phyloP scores from a whole-genome alignment of 2,113 vertebrate species.

The Brevimyrus niger region DNA sequence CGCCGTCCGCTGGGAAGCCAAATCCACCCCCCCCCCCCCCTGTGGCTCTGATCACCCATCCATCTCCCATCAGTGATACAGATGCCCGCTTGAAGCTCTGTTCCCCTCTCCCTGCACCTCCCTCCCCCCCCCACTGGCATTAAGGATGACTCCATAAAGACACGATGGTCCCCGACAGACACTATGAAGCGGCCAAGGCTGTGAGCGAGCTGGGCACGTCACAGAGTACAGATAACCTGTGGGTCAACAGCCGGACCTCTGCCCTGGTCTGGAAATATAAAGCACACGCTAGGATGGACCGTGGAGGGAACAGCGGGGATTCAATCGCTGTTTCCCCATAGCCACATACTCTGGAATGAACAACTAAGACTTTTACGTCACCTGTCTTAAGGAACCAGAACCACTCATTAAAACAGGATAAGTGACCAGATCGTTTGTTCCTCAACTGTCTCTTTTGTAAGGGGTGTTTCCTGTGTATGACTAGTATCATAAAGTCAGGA shows the following conservation, averaged over 20 bases:
- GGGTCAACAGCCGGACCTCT: background rate
- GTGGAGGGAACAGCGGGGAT: background rate
- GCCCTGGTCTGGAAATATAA: background rate
- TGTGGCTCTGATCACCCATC: slow-evolving; percentile 32
- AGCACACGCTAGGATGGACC: background rate
- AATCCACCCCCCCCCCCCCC: background rate
- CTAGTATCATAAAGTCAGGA: background rate
- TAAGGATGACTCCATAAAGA: slow-evolving; percentile 40
- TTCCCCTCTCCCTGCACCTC: background rate
- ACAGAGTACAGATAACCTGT: background rate
- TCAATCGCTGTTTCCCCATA: background rate
- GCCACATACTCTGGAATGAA: background rate
- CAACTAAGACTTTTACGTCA: background rate
- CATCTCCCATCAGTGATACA: slow-evolving; percentile 26
- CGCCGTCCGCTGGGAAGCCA: background rate
- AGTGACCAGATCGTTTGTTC: background rate
- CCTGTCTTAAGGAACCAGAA: background rate
- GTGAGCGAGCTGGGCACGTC: background rate
- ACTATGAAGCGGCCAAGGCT: slow-evolving; percentile 37
- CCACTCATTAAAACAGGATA: background rate
- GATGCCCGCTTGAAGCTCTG: slow-evolving; percentile 15
- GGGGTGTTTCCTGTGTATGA: background rate
- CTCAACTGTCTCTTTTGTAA: background rate
- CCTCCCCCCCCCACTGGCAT: background rate
- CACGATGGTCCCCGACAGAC: slow-evolving; percentile 39